phyloP scores from a whole-genome alignment of 2,797 vertebrate genomes.

The Smutsia temminckii region DNA sequence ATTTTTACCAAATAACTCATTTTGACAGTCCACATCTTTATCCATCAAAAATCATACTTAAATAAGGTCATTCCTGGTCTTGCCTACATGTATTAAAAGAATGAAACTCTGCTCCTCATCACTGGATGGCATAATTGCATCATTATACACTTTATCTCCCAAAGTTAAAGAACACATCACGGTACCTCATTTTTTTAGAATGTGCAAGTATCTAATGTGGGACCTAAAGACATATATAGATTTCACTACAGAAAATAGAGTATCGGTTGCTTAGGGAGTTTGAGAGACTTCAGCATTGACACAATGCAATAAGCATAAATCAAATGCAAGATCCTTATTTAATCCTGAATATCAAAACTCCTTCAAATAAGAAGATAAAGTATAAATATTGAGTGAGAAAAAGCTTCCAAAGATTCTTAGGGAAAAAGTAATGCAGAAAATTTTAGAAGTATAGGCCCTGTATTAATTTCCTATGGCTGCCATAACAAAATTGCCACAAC shows the following conservation, averaged over 20 bases:
- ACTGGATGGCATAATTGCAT: background rate
- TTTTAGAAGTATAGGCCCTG: background rate
- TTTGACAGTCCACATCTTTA: background rate
- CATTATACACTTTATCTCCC: background rate
- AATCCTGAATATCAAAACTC: slow-evolving; percentile 20
- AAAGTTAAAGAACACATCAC: slow-evolving; percentile 6
- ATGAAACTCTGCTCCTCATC: background rate
- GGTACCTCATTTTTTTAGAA: background rate
- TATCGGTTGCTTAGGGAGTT: background rate
- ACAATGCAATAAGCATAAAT: slow-evolving; percentile 28
- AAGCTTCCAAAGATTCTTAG: background rate
- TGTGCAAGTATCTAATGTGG: background rate
- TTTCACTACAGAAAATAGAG: background rate
- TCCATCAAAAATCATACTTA: background rate
- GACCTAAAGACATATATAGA: background rate
- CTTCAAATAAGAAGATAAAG: slow-evolving; percentile 31
- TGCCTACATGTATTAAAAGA: background rate
- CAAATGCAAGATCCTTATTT: background rate
- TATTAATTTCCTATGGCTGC: background rate
- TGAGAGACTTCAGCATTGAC: slow-evolving; percentile 47
- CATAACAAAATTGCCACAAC: background rate
- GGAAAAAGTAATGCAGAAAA: background rate
- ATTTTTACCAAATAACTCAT: slow-evolving; percentile 32
- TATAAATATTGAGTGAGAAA: slow-evolving; percentile 18
- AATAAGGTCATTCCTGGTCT: background rate